Base-by-base conservation (phyloP, 1,140 invertebrate genomes). In the Phthorimaea operculella region DNA sequence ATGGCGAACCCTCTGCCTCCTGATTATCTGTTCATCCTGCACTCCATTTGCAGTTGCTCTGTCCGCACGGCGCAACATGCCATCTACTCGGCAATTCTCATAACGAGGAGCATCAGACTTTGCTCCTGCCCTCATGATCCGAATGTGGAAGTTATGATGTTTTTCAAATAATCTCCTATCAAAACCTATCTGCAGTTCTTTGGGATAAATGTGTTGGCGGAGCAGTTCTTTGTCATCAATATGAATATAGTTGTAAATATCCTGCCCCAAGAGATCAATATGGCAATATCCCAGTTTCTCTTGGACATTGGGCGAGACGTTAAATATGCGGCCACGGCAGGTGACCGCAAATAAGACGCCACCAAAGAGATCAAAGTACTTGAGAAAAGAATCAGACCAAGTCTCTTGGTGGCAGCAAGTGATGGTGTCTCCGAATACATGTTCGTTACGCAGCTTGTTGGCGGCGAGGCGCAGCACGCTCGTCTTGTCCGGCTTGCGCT, bases 401-500 rank as follows among this genome's bases (percentile, higher is more conserved):
- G 79, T 75, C 36, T 82, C 77, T n/a, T 74, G 59, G 59, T 85
- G 79, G 55, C 71, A 62, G 47, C 83, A 79, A 58, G 86, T 84
- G 34, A 85, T 76, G 8, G 85, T 79, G 49, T 87, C 76, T n/a
- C 87, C 87, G 69, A 89, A 89, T 10, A 88, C 87, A 68, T 87
- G 85, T 49, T 87, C 81, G 66, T 83, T 83, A 5, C 88, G 79
- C n/a, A 96, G 86, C 73, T 91, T 93, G 57, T 94, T 92, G 51
- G 94, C 90, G 48, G 94, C 91, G 52, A 97, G 89, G 56, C 96
- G 88, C 11, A 98, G 85, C 12, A 97, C 92, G 34, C 94, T 95
- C 9, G 96, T 96, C 81, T 98, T 98, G 84, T 98, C 96, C 68
- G 96, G 88, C 68, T 92, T 91, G 65, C 94, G 92, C 10, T 92